A percentile compares a stretch with the other conserved stretches of the same genome.
These are phyloP conservation scores for Ceryle rudis DNA, from an alignment of 2,797 vertebrate species.

Conservation along the genomic window DNA sequence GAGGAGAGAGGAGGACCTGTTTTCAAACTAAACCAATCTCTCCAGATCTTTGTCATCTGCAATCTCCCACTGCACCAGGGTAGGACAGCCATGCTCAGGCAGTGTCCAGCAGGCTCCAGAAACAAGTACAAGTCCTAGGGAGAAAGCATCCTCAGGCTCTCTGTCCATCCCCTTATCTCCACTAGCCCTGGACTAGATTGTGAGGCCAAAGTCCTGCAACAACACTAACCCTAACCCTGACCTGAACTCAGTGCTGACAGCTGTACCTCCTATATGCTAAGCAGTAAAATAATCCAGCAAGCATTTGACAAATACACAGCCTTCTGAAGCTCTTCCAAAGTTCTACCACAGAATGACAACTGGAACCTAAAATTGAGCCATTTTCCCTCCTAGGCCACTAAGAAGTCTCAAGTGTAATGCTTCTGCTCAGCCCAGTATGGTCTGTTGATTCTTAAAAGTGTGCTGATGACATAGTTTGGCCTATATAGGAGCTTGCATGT, in stretches of 20 bases:
- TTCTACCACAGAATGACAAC: not conserved
- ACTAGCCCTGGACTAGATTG: not conserved
- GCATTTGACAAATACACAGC: rapidly evolving
- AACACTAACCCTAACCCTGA: not conserved
- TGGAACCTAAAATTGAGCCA: not conserved
- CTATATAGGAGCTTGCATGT: not conserved
- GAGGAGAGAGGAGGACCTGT: not conserved
- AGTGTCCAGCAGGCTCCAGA: not conserved
- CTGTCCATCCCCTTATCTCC: not conserved
- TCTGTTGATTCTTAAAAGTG: not conserved
- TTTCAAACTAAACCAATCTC: not conserved
- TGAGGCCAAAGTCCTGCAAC: not conserved
- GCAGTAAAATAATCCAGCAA: not conserved
- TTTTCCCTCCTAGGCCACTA: rapidly evolving
- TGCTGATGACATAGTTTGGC: rapidly evolving
- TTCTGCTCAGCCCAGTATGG: not conserved
- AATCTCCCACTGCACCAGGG: not conserved
- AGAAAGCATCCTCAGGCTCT: not conserved
- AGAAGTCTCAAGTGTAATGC: not conserved
- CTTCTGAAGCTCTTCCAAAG: not conserved
- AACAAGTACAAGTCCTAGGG: rapidly evolving
- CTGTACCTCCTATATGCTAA: not conserved
- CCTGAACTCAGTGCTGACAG: not conserved
- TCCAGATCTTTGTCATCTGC: not conserved
- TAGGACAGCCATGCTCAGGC: rapidly evolving